These are phyloP conservation scores for Staurois parvus DNA, from an alignment of 2,797 vertebrate species.

Conservation along the genomic window DNA sequence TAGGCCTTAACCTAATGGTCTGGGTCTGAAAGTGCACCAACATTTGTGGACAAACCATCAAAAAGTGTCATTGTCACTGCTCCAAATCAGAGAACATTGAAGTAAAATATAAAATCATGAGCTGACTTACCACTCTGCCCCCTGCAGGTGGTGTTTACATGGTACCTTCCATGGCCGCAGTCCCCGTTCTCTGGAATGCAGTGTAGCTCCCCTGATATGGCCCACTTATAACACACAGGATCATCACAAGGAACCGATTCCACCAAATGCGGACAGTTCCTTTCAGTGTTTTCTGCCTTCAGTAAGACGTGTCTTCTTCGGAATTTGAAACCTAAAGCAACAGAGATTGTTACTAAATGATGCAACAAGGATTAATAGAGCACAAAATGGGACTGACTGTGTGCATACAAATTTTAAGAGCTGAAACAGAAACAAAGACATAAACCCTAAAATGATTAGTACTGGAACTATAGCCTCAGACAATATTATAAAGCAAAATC, in stretches of 20 bases:
- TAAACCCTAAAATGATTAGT: too few relatives aligned
- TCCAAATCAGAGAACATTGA: neutral
- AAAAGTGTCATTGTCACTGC: neutral
- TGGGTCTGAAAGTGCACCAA: too few relatives aligned
- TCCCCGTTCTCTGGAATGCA: conserved; percentile 78
- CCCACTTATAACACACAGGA: conserved; percentile 85
- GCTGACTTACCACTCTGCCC: conserved; percentile 79
- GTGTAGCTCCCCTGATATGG: conserved; percentile 71
- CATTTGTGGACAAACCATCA: too few relatives aligned
- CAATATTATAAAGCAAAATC: too few relatives aligned
- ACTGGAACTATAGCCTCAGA: too few relatives aligned
- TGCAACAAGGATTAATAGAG: neutral
- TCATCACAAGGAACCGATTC: conserved; percentile 91
- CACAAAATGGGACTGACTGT: too few relatives aligned
- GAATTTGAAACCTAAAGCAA: conserved; percentile 84
- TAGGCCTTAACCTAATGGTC: too few relatives aligned
- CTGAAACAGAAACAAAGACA: too few relatives aligned
- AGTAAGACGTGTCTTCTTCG: conserved; percentile 82
- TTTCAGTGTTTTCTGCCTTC: conserved; percentile 73
- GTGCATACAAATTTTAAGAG: too few relatives aligned
- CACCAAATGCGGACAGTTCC: conserved; percentile 83
- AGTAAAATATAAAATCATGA: neutral
- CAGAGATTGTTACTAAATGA: neutral
- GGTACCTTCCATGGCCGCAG: conserved; percentile 84
- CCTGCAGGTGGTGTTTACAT: conserved; percentile 81